Conservation (phyloP, 92 coral and sea anemone genomes). For the Bergia sp. region DNA sequence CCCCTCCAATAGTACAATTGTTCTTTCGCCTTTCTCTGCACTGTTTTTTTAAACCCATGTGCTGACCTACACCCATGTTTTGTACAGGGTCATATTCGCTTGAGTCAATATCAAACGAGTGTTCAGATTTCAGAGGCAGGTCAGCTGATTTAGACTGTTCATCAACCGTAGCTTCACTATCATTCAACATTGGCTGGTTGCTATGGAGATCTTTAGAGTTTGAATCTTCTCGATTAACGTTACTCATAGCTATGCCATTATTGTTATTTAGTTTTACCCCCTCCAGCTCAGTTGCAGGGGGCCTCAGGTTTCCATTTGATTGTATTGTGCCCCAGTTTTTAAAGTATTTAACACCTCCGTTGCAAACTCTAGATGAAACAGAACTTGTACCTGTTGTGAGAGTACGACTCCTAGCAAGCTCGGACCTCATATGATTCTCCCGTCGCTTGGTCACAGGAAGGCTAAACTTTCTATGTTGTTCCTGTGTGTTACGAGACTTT, state of each 20-base stretch:
- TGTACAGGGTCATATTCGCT: background rate
- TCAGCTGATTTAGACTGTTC: background rate
- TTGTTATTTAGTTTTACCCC: background rate
- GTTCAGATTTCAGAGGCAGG: background rate
- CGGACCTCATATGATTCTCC: background rate
- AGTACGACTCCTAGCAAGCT: background rate
- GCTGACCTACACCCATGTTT: background rate
- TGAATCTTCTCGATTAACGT: background rate
- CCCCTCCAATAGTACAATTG: slow-evolving; percentile 1
- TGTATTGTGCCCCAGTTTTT: background rate
- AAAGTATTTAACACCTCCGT: background rate
- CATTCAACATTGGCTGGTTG: background rate
- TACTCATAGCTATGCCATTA: background rate
- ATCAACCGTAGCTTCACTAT: background rate
- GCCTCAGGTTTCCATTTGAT: background rate
- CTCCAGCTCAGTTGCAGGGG: background rate
- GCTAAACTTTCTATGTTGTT: background rate
- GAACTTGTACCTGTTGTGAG: background rate
- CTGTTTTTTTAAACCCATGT: background rate
- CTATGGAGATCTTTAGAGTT: background rate
- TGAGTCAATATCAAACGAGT: background rate
- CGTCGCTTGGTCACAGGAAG: background rate
- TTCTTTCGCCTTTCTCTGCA: slow-evolving; percentile 15
- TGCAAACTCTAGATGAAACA: background rate
- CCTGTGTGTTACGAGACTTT: background rate